Base-by-base conservation (phyloP, 2,888 invertebrate genomes). In the Cheilosia scutellata region DNA sequence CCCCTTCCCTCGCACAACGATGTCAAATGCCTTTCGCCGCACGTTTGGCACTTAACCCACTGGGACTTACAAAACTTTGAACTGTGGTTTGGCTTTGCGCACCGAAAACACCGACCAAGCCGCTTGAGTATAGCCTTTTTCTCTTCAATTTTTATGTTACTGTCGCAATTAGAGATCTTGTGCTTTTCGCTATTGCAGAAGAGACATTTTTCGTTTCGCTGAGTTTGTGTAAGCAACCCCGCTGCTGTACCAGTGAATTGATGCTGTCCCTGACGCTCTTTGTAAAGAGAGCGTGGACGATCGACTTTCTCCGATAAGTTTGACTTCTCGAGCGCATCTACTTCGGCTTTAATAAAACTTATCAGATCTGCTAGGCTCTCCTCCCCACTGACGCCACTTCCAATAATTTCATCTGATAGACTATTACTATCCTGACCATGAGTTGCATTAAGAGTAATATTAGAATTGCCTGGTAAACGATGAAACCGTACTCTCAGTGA, bases 271-370 rank as follows among this genome's bases (percentile, higher is more conserved):
- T 37, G 37, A 37, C 65, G 68, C 55, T 51, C 55, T 58, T 77
- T 87, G 37, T 80, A 76, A 11, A 80, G 76, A n/a, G 49, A 9
- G 16, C 66, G 76, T 31, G 57, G 71, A n/a, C 44, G 70, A n/a
- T 25, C 51, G 37, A 4, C 4, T 55, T 6, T 75, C 65, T 66
- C 25, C 80, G 70, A 7, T 25, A 86, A 27, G 60, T 80, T 16
- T 44, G 80, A 53, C 63, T 77, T 80, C 60, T 86, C 72, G 49
- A 80, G 44, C 20, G 80, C 87, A 29, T 82, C 65, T 4, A 82
- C 29, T 68, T 83, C 83, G 3, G 40, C 27, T 83, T 78, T 66
- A 57, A 83, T 66, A 74, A 78, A 78, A 13, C 42, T 44, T 7
- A 72, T 63, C n/a, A 76, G 37, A 44, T 5, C 37, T 13, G 53